These are phyloP conservation scores for Colostygia pectinataria DNA, from an alignment of 2,888 invertebrate species.

Conservation along the genomic window DNA sequence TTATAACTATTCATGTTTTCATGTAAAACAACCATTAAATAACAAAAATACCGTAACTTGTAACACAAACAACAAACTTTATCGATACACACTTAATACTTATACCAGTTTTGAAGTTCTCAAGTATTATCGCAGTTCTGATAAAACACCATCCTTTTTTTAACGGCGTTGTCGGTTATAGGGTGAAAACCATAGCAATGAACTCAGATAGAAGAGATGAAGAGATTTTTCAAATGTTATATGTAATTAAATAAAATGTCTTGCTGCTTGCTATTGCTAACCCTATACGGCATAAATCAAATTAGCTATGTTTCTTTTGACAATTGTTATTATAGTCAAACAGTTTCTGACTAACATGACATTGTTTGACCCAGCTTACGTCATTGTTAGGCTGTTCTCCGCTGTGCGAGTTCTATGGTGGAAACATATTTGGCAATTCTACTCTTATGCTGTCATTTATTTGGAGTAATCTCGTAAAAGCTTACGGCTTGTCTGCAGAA, in stretches of 20 bases:
- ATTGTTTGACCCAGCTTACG: too few relatives aligned
- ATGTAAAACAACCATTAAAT: too few relatives aligned
- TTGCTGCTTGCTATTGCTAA: too few relatives aligned
- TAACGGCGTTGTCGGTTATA: constrained; percentile 50
- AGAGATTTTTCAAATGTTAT: background rate
- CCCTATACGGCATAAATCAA: too few relatives aligned
- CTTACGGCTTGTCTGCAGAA: constrained; percentile 44
- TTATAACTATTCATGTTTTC: too few relatives aligned
- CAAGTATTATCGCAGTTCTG: constrained; percentile 45
- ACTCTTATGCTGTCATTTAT: constrained; percentile 59
- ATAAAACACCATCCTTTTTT: constrained; percentile 53
- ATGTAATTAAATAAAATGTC: too few relatives aligned
- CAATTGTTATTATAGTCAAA: too few relatives aligned
- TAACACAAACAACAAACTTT: constrained; percentile 14
- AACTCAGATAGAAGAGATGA: constrained; percentile 3
- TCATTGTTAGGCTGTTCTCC: background rate
- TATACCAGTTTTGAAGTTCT: constrained; percentile 45
- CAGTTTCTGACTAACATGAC: too few relatives aligned
- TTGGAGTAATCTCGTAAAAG: constrained; percentile 58
- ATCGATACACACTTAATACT: constrained; percentile 22
- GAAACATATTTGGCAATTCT: constrained; percentile 57
- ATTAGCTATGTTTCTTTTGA: too few relatives aligned
- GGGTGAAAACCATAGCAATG: constrained; percentile 32
- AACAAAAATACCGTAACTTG: background rate
- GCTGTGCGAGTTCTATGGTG: background rate